Base-by-base conservation (phyloP, 2,888 invertebrate genomes). In the Pheosia tremula region DNA sequence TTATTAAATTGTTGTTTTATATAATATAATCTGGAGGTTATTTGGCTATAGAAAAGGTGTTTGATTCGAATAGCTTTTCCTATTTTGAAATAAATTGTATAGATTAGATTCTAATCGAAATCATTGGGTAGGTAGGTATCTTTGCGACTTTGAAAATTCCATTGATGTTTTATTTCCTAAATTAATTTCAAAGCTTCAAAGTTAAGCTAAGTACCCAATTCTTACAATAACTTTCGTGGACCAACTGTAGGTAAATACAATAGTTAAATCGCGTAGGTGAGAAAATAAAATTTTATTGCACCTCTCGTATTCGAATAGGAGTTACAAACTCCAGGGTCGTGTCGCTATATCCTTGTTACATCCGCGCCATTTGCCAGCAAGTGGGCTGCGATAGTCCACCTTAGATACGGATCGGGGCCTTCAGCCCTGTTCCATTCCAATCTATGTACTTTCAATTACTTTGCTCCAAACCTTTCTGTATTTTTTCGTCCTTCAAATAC, bases 331-430 rank as follows among this genome's bases (percentile, higher is more conserved):
- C 84, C 75, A 79, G 83, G 84, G 81, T 84, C 84, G 84, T 80
- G 84, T 82, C 84, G 78, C 86, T 90, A 85, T 88, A 90, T 89
- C 85, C 88, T 78, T 76, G 78, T 91, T 90, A 88, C 84, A 91
- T 90, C 86, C 88, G 81, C 80, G 66, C 90, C 90, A 91, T 93
- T 93, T 89, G 87, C 84, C 77, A 78, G 79, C 91, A 91, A 93
- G 92, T 92, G 93, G 87, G 77, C 81, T 87, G 91, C 80, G 88
- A 92, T 92, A 91, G 91, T 89, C 90, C 84, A 89, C 90, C 87
- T 86, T 82, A 86, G 90, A 89, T 90, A 87, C 83, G 85, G 83
- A 89, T 87, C 87, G 82, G 71, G 80, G 82, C 73, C 74, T 77
- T 76, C 78, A 73, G 74, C 74, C 74, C 77, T 24, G 76, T 72